phyloP scores from a whole-genome alignment of 1,140 invertebrate genomes.

The Calliopsis andreniformis region DNA sequence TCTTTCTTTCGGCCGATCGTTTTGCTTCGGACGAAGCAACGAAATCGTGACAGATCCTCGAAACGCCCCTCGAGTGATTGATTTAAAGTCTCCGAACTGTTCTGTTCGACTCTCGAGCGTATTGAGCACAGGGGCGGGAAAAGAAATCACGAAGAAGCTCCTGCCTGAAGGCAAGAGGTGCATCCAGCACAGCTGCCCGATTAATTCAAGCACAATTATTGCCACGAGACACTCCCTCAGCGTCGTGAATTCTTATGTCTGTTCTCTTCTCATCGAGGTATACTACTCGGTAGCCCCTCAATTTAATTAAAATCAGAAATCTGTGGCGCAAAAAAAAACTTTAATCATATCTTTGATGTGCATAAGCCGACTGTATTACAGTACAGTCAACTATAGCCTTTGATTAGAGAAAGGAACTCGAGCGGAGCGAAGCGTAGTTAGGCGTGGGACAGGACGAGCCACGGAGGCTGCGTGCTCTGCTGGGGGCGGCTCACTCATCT shows the following conservation, averaged over 20 bases:
- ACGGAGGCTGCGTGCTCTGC: slow-evolving; percentile 78
- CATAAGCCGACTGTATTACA: not conserved
- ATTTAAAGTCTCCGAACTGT: slow-evolving; percentile 8
- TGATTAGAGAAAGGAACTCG: slow-evolving; percentile 64
- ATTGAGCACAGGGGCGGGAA: not conserved
- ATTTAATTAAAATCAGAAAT: too few species aligned
- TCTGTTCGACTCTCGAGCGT: not conserved
- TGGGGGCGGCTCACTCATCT: slow-evolving; percentile 78
- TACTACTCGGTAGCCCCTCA: too few species aligned
- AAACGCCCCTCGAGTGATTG: slow-evolving; percentile 30
- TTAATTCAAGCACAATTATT: not conserved
- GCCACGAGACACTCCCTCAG: too few species aligned
- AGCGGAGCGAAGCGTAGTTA: slow-evolving; percentile 67
- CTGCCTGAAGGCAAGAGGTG: not conserved
- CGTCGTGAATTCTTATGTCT: too few species aligned
- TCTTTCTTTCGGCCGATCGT: not conserved
- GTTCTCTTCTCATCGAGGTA: too few species aligned
- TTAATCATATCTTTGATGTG: too few species aligned
- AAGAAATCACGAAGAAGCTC: not conserved
- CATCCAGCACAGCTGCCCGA: not conserved
- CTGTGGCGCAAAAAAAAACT: too few species aligned
- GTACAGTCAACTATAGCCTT: not conserved
- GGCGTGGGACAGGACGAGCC: slow-evolving; percentile 74
- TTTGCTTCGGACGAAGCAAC: slow-evolving; percentile 5
- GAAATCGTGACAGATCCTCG: slow-evolving; percentile 8